phyloP scores from a whole-genome alignment of 2,113 vertebrate species.

The Neodon shergylaensis region DNA sequence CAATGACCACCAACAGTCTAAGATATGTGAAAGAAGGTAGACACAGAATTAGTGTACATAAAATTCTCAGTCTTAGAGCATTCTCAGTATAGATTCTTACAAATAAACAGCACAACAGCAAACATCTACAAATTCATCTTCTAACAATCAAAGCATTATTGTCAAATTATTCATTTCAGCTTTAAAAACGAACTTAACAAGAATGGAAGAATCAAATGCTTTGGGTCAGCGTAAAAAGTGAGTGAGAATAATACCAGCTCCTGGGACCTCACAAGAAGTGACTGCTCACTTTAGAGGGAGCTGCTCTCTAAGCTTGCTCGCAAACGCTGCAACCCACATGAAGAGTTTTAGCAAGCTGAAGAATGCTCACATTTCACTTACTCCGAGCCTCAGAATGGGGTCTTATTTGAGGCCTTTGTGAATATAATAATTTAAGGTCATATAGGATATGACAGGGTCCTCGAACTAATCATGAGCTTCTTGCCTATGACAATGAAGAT shows the following conservation, averaged over 20 bases:
- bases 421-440: not conserved
- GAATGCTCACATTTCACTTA: not conserved
- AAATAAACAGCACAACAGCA: conserved; percentile 18
- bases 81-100: not conserved
- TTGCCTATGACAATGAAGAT: not conserved
- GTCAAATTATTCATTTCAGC: conserved; percentile 26
- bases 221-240: not conserved
- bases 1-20: not conserved
- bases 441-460: not conserved
- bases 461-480: not conserved
- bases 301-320: not conserved
- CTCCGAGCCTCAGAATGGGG: not conserved
- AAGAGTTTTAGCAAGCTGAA: not conserved
- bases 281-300: not conserved
- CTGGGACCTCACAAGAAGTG: not conserved
- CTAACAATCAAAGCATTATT: conserved; percentile 7
- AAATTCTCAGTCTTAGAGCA: not conserved
- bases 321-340: not conserved
- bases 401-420: not conserved
- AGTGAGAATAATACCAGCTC: not conserved
- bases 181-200: conserved; percentile 36
- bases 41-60: not conserved
- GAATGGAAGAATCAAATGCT: not conserved
- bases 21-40: not conserved
- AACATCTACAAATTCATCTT: not conserved